Evolutionary conservation across 1,140 invertebrate genomes (phyloP), one percentile per base, ranked within the genome.

Genomic region (Littorina saxatilis): DNA sequence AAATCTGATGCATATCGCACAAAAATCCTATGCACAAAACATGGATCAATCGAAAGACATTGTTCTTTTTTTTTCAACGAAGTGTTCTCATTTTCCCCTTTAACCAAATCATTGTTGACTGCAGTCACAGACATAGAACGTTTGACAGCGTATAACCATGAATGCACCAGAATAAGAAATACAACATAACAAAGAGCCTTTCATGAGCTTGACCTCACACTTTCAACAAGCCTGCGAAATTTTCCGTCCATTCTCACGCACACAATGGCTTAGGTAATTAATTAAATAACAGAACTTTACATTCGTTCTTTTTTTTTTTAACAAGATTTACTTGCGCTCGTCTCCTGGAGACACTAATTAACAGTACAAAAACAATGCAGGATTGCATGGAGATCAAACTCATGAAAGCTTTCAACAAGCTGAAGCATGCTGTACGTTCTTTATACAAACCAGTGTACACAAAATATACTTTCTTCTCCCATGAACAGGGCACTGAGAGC

Each of bases 381-480:
- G 66, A 29, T 68, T 68, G 66, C 17, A 32, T 29, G 4, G 66
- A 68, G 66, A 68, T 68, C 66, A 68, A 68, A 68, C 66, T 68
- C 66, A 68, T 39, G 66, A 68, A 68, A 68, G 35, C 35, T 47
- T 3, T 23, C 4, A 32, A 32, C 35, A 68, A 23, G 66, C 66
- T 4, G 37, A 68, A 68, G 37, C 63, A 29, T 39, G 63, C 5
- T 27, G 9, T 29, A 11, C n/a, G 29, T 63, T 29, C 32, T 63
- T 68, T 68, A 68, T 68, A 23, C 35, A 68, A 13, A 39, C 23
- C 35, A 1, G 35, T 39, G 66, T 68, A 15, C 35, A 39, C 35
- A 29, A 37, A 39, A 68, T 66, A 9, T 27, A 29, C 39, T 63
- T 63, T 63, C 27, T 5, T 9, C 27, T 63, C n/a, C n/a, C 5